Evolutionary conservation across 1,140 invertebrate species (phyloP).

Genomic region (Aphelenchoides besseyi): DNA sequence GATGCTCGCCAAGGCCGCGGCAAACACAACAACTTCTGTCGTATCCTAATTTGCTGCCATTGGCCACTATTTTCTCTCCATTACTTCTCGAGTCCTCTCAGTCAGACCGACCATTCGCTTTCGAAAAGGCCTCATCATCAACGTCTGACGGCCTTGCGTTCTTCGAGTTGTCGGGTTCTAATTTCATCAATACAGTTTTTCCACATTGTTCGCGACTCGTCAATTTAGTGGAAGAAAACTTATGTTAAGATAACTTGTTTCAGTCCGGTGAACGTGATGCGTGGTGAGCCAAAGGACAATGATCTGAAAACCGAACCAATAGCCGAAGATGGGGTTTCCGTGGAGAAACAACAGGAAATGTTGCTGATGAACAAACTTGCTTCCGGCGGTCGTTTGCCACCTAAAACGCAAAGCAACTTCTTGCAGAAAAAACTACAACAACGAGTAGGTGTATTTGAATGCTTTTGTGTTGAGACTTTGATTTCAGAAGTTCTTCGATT

Average conservation of each 20-base stretch:
- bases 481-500: slow-evolving; percentile 62
- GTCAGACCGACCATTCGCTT: background rate
- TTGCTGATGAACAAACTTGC: slow-evolving; percentile 61
- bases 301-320: slow-evolving; percentile 14
- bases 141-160: background rate
- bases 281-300: slow-evolving; percentile 24
- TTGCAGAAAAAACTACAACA: slow-evolving; percentile 61
- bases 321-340: slow-evolving; percentile 39
- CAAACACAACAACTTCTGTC: background rate
- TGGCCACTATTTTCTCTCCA: slow-evolving; percentile 3
- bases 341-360: slow-evolving; percentile 59
- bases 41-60: slow-evolving; percentile 5
- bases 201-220: background rate
- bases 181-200: too few relatives aligned
- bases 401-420: slow-evolving; percentile 55
- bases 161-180: background rate
- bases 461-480: slow-evolving; percentile 6
- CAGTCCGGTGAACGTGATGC: slow-evolving; percentile 24
- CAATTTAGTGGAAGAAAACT: background rate
- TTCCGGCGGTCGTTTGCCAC: slow-evolving; percentile 53
- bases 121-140: background rate
- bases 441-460: slow-evolving; percentile 47
- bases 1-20: too few relatives aligned
- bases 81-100: background rate
- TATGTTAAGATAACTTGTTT: slow-evolving; percentile 9